Evolutionary conservation across 2,888 invertebrate species (phyloP), one percentile per base, ranked within the genome.

Genomic region (Cosmia trapezina): DNA sequence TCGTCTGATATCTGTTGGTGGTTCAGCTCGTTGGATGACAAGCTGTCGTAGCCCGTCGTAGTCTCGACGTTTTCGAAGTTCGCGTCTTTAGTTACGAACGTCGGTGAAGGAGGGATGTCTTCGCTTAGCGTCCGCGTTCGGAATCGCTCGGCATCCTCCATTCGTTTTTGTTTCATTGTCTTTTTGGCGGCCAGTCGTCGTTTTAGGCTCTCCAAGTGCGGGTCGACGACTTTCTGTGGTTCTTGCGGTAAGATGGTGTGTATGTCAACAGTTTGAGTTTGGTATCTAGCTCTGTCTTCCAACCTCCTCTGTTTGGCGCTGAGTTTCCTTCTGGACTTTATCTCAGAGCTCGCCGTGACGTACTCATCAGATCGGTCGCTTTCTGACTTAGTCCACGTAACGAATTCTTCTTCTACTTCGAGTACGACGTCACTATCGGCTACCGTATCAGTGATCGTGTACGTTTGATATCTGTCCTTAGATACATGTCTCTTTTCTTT

Each of bases 391-490:
- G 95, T 95, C 95, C 95, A 95, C 11, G 96, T 95, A 45, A 95
- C 76, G 75, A 94, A 95, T 66, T 94, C 94, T 17, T 95, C 95
- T 64, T 92, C 93, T 4, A 91, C 90, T 82, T 93, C 93, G 6
- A 92, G 72, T 11, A 90, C 90, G 2, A 91, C 86, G 12, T 94
- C 94, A 59, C 79, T 89, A 60, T 93, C 94, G 0, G 93, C 86
- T 2, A 90, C 91, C 5, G 90, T 91, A 70, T 97, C 97, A 0
- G 97, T 97, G 56, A 98, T 98, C 0, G 98, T 98, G 89, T 98
- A 98, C 0, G 98, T 98, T 90, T 97, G 98, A 90, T 97, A 98
- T 76, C 98, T 97, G 86, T 98, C 98, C 89, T 98, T 98, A 3
- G 97, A 97, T 53, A 97, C 92, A 83, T 97, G 97, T 56, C 98